These are phyloP conservation scores for Corythoichthys intestinalis DNA, from an alignment of 2,113 vertebrate species.

Conservation along the genomic window DNA sequence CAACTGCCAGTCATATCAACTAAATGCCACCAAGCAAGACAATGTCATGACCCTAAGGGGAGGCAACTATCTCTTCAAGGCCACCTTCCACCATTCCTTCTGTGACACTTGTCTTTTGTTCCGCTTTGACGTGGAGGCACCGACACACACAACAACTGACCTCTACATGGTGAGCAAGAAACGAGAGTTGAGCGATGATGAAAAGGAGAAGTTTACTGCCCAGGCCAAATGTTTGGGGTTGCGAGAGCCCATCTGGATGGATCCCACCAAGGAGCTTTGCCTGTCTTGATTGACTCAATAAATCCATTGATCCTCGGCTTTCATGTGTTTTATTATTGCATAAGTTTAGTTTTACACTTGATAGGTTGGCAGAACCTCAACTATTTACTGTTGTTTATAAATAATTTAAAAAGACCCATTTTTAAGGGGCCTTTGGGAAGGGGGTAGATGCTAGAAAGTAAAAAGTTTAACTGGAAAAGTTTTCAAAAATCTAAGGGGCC, in stretches of 20 bases:
- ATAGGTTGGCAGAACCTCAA: too few relatives aligned
- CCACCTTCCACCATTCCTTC: background rate
- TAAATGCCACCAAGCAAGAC: background rate
- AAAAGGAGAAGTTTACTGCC: slow-evolving; percentile 9
- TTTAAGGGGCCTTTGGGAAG: too few relatives aligned
- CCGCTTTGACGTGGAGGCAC: background rate
- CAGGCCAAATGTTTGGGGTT: slow-evolving; percentile 13
- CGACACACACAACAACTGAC: background rate
- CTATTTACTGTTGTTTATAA: too few relatives aligned
- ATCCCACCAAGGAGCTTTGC: slow-evolving; percentile 9
- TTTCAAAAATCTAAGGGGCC: too few relatives aligned
- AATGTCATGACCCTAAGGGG: background rate
- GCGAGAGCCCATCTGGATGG: slow-evolving; percentile 2
- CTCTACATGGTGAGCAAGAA: slow-evolving; percentile 8
- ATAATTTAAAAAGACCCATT: too few relatives aligned
- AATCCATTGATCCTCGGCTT: background rate
- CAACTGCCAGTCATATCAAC: background rate
- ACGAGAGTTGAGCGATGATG: slow-evolving; percentile 1
- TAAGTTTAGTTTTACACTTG: background rate
- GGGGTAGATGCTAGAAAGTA: too few relatives aligned
- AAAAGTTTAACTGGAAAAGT: too few relatives aligned
- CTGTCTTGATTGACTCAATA: background rate
- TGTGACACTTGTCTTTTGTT: background rate
- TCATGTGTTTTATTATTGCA: background rate
- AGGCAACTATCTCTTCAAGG: background rate